Evolutionary conservation across 2,888 invertebrate species (phyloP).

Genomic region (Standfussiana lucernea): DNA sequence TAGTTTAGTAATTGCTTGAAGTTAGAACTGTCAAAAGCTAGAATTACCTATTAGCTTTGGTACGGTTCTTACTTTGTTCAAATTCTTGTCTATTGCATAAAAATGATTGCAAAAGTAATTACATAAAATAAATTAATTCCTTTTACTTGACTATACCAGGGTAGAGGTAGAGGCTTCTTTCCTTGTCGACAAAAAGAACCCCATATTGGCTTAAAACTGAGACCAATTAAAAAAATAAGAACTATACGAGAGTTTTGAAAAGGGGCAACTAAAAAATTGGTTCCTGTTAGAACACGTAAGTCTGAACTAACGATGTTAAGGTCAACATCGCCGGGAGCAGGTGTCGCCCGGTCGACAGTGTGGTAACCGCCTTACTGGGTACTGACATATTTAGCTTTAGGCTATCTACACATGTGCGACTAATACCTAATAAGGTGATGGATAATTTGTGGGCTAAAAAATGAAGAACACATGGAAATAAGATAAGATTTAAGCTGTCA

Average conservation of each 20-base stretch:
- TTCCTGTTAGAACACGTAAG: slow-evolving; percentile 35
- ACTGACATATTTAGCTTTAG: slow-evolving; percentile 39
- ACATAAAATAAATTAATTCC: too few relatives aligned
- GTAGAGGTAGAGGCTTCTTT: too few relatives aligned
- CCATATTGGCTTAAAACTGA: not conserved
- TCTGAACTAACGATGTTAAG: slow-evolving; percentile 45
- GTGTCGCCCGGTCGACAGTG: slow-evolving; percentile 46
- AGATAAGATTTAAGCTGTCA: not conserved
- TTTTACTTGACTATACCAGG: too few relatives aligned
- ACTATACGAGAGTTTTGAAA: not conserved
- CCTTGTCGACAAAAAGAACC: not conserved
- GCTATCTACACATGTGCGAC: slow-evolving; percentile 21
- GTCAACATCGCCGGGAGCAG: slow-evolving; percentile 47
- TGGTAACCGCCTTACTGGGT: slow-evolving; percentile 26
- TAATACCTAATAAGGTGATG: not conserved
- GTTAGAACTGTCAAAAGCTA: too few relatives aligned
- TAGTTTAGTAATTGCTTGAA: too few relatives aligned
- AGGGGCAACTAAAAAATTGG: not conserved
- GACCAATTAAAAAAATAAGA: not conserved
- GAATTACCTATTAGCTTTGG: too few relatives aligned
- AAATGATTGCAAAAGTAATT: too few relatives aligned
- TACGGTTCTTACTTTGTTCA: too few relatives aligned
- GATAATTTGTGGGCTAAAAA: not conserved
- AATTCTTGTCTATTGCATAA: too few relatives aligned
- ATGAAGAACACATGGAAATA: not conserved